Evolutionary conservation across 1,140 invertebrate species (phyloP), one percentile per base, ranked within the genome.

Genomic region (Bombus pascuorum): DNA sequence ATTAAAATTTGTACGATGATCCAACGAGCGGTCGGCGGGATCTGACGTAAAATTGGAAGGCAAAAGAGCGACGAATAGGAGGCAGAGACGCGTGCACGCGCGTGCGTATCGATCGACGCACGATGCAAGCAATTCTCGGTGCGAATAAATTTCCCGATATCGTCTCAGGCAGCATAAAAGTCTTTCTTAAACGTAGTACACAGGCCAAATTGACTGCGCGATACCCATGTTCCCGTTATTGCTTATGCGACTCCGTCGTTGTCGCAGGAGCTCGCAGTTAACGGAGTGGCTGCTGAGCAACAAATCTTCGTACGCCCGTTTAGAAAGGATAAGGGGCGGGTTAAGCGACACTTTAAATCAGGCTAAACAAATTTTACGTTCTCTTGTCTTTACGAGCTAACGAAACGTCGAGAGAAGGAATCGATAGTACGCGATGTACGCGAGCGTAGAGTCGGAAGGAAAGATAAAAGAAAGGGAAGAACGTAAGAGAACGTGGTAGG

Each of bases 91-190:
- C 65, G 34, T 70, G 25, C 34, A 71, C 74, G 73, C 37, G 74
- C 73, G 82, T 83, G 65, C 65, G 65, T 83, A 83, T 83, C 82
- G 82, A 83, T 83, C 82, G 42, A 25, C 44, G 65, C 34, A 65
- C 59, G 37, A 57, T 83, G 65, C 74, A 59, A 77, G 28, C 59
- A n/a, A 62, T 83, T 83, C 65, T n/a, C 74, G 82, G 74, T 22
- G 82, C 32, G 65, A 83, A 83, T 83, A 83, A 83, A 83, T 83
- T 83, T 57, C 34, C 47, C 37, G 82, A 83, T 83, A 78, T 83
- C 77, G 74, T 83, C 47, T 47, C 47, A 13, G 15, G 47, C n/a
- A 13, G 34, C 82, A 78, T 83, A 83, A 83, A 83, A 83, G 82
- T 83, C 82, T 78, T 83, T 78, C 82, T 83, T 78, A 70, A 78